These are phyloP conservation scores for Clarias pachynema DNA, from an alignment of 2,797 vertebrate genomes.

Conservation along the genomic window DNA sequence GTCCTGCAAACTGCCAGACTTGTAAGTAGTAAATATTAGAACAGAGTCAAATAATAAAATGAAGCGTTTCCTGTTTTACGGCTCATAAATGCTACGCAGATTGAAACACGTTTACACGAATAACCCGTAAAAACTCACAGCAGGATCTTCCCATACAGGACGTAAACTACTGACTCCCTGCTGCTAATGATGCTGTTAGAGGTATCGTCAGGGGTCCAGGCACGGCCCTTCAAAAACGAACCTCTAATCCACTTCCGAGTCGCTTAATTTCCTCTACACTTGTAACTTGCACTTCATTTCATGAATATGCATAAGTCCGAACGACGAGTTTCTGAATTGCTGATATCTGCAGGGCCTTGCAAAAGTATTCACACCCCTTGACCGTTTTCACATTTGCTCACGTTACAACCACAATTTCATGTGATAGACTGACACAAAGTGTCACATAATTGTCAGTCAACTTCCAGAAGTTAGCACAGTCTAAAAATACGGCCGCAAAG, in stretches of 20 bases:
- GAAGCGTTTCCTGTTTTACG: neutral
- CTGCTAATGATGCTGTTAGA: neutral
- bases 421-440: too few species aligned
- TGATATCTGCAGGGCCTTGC: neutral
- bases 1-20: slow-evolving; percentile 87
- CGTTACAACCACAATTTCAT: too few species aligned
- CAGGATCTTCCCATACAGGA: neutral
- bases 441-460: too few species aligned
- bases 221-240: neutral
- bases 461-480: too few species aligned
- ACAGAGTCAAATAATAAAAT: neutral
- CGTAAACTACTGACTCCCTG: neutral
- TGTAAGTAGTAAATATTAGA: slow-evolving; percentile 74
- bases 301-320: neutral
- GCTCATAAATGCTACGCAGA: neutral
- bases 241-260: neutral
- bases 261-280: neutral
- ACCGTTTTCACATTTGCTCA: too few species aligned
- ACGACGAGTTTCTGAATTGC: neutral
- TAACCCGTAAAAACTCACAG: neutral
- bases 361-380: too few species aligned
- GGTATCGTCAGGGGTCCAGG: neutral
- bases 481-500: too few species aligned
- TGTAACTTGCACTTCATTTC: neutral
- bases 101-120: neutral